phyloP scores from a whole-genome alignment of 2,797 vertebrate species.

The Echiichthys vipera region DNA sequence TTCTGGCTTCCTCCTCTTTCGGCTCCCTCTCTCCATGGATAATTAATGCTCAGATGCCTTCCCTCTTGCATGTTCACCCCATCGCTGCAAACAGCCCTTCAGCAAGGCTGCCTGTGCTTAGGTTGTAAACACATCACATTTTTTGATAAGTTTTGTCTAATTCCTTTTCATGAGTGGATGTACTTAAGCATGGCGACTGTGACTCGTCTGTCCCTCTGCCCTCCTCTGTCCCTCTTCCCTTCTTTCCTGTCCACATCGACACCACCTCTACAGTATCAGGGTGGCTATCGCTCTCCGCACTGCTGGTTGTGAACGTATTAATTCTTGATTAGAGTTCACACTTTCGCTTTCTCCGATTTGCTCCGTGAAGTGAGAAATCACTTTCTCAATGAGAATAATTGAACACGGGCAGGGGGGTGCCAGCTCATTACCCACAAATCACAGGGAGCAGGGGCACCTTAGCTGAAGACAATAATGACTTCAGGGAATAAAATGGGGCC shows the following conservation, averaged over 20 bases:
- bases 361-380: conserved; percentile 87
- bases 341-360: conserved; percentile 78
- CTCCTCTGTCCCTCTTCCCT: neutral
- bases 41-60: conserved; percentile 43
- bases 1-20: neutral
- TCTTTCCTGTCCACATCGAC: conserved; percentile 4
- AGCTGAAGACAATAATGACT: conserved; percentile 85
- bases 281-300: conserved; percentile 49
- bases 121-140: conserved; percentile 34
- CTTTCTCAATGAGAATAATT: conserved; percentile 88
- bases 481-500: conserved; percentile 77
- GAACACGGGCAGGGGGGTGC: conserved; percentile 82
- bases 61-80: conserved; percentile 5
- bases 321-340: conserved; percentile 85
- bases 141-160: conserved; percentile 25
- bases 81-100: conserved; percentile 18
- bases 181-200: no score
- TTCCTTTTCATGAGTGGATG: no score
- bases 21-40: conserved; percentile 17
- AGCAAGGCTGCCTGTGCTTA: conserved; percentile 18
- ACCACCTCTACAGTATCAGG: conserved; percentile 29
- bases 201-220: neutral
- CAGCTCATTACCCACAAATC: conserved; percentile 88
- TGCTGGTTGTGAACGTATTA: conserved; percentile 76
- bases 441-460: conserved; percentile 81